Evolutionary conservation across 2,888 invertebrate species (phyloP).

Genomic region (Arctia plantaginis): DNA sequence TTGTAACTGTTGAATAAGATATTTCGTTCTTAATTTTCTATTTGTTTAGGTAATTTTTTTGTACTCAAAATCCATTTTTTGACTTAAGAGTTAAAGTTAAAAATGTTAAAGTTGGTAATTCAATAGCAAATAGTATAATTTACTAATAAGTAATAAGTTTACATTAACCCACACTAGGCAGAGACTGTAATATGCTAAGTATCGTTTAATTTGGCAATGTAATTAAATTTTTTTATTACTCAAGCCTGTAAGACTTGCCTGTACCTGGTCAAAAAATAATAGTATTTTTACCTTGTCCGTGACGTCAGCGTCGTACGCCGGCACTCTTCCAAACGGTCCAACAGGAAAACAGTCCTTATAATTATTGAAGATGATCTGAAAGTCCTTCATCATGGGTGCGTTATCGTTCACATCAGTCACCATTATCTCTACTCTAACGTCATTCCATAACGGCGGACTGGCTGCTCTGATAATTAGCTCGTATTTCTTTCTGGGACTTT

Average conservation of each 20-base stretch:
- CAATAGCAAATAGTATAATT: neutral
- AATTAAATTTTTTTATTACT: no score
- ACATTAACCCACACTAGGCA: no score
- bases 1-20: constrained; percentile 82
- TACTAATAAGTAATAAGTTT: no score
- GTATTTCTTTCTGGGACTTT: constrained; percentile 96
- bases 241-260: neutral
- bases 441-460: constrained; percentile 95
- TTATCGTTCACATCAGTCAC: constrained; percentile 99
- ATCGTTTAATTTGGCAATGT: no score
- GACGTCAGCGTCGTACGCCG: constrained; percentile 98
- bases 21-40: neutral
- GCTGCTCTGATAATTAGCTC: constrained; percentile 96
- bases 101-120: neutral
- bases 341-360: constrained; percentile 97
- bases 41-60: neutral
- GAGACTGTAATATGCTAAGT: no score
- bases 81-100: neutral
- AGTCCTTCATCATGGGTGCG: constrained; percentile 96
- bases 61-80: neutral
- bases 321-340: constrained; percentile 96
- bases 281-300: constrained; percentile 89
- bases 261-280: no score
- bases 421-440: constrained; percentile 94
- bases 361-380: constrained; percentile 97